phyloP scores from a whole-genome alignment of 37 sponge, comb jelly and placozoan genomes.

The Aphrocallistes beatrix region DNA sequence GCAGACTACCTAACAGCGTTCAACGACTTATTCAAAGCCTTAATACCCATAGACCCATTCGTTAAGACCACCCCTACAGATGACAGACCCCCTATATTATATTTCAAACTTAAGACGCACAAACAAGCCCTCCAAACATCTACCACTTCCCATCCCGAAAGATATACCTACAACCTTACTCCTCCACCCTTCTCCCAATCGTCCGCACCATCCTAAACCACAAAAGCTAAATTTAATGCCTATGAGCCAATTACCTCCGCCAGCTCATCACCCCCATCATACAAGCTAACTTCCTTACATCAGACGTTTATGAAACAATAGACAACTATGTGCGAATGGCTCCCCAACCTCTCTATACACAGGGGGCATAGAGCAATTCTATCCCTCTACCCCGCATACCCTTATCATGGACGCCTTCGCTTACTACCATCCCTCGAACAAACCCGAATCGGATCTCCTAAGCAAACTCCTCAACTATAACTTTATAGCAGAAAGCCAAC shows the following conservation, averaged over 20 bases:
- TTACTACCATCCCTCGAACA: neutral
- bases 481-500: neutral
- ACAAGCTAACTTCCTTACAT: neutral
- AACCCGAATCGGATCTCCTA: neutral
- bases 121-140: neutral
- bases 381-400: neutral
- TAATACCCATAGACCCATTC: neutral
- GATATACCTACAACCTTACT: neutral
- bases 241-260: neutral
- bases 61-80: neutral
- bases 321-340: neutral
- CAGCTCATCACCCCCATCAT: neutral
- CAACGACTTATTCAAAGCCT: neutral
- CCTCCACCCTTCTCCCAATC: neutral
- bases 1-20: neutral
- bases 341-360: neutral
- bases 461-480: neutral
- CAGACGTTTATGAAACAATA: neutral
- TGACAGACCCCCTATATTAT: neutral
- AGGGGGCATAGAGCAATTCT: neutral
- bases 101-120: neutral
- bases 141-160: neutral
- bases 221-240: neutral
- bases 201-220: neutral
- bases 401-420: neutral